phyloP scores from a whole-genome alignment of 2,113 vertebrate genomes.

The Triplophysa tibetana region DNA sequence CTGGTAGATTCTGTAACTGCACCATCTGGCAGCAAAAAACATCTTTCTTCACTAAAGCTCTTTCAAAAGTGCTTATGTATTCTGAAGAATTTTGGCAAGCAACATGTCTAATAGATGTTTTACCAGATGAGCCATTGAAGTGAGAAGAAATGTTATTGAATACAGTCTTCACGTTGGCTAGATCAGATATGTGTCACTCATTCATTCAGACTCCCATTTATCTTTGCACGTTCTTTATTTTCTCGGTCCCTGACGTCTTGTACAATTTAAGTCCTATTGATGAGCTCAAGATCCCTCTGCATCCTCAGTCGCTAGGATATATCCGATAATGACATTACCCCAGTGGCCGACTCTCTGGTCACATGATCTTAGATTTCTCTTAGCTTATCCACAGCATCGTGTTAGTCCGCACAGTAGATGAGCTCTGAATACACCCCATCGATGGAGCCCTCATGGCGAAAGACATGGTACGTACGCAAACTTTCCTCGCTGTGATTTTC shows the following conservation, averaged over 20 bases:
- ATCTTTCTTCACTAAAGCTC: no score
- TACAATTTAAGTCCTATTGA: slow-evolving; percentile 7
- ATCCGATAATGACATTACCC: slow-evolving; percentile 66
- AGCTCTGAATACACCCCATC: slow-evolving; percentile 53
- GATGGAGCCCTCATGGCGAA: slow-evolving; percentile 63
- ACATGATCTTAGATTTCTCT: slow-evolving; percentile 62
- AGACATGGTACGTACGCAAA: slow-evolving; percentile 62
- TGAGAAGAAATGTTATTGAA: no score
- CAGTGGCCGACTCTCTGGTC: slow-evolving; percentile 61
- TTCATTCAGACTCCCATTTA: neutral
- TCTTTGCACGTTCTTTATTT: slow-evolving; percentile 4
- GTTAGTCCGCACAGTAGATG: slow-evolving; percentile 58
- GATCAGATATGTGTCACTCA: neutral
- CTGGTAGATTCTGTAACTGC: no score
- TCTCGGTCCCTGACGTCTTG: slow-evolving; percentile 33
- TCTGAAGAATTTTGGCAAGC: no score
- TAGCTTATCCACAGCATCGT: slow-evolving; percentile 66
- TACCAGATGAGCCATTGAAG: no score
- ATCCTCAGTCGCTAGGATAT: slow-evolving; percentile 53
- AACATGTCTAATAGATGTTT: no score
- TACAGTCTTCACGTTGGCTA: neutral
- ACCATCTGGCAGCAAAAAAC: no score
- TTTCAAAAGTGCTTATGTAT: no score
- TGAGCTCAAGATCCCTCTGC: neutral
- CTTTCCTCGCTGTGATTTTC: neutral